Base-by-base conservation (phyloP, 2,888 invertebrate species). In the Empis livida region DNA sequence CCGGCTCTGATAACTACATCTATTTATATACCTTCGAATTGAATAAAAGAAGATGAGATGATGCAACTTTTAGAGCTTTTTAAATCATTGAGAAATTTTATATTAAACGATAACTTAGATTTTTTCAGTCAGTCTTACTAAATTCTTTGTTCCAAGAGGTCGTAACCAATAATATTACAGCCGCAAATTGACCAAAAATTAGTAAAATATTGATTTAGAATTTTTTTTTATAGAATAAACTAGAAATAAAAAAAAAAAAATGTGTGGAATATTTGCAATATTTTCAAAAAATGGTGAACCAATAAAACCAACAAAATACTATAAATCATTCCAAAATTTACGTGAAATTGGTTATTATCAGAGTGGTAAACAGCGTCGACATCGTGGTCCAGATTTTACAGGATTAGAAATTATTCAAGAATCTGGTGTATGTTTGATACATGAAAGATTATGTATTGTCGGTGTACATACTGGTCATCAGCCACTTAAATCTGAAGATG, bases 201-300 rank as follows among this genome's bases (percentile, higher is more conserved):
- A 27, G 9, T 8, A 20, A 6, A 27, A 27, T 27, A 27, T 27
- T 6, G 5, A 27, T 8, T 27, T 27, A 8, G 9, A 20, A 20
- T 20, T 20, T 5, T 20, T 20, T 5, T 5, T 20, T 20, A 5
- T 20, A 20, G 20, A 32, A 32, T n/a, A n/a, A 13, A 35, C 13
- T 4, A 35, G 5, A 35, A 8, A 35, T n/a, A n/a, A 35, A 35
- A 30, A 13, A 47, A 35, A 5, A 27, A 56, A 46, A 50, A 68
- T 68, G 68, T 68, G 68, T 48, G 68, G 68, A 20, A 68, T 68
- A 50, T 67, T 68, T 57, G 65, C 66, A 17, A 61, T 68, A 53
- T 65, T 68, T 49, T 65, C 66, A 6, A 61, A 59, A 31, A 54
- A 61, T 50, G 61, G 64, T 8, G 30, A 54, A n/a, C 54, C 62